These are phyloP conservation scores for Noctua pronuba DNA, from an alignment of 2,888 invertebrate genomes.

Conservation along the genomic window DNA sequence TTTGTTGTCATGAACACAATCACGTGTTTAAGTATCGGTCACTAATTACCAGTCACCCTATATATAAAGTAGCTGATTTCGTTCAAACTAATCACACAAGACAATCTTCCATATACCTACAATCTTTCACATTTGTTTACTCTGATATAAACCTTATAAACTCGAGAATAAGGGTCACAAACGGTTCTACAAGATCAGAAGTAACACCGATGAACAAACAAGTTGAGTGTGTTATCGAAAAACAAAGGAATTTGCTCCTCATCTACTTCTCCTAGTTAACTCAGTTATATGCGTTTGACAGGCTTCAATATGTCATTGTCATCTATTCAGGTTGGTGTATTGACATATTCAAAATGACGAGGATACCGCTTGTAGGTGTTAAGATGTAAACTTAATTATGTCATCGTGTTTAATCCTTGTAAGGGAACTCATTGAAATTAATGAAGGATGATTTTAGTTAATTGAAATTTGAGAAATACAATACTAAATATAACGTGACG, in stretches of 20 bases:
- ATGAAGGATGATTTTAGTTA: constrained; percentile 22
- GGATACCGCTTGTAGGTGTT: constrained; percentile 12
- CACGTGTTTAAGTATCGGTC: too few species aligned
- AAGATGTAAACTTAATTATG: constrained; percentile 18
- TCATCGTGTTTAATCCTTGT: constrained; percentile 19
- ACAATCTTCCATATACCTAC: too few species aligned
- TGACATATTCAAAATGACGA: constrained; percentile 22
- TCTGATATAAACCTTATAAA: neutral
- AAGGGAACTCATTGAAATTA: constrained; percentile 17
- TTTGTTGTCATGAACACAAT: too few species aligned
- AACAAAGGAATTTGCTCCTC: too few species aligned
- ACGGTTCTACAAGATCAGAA: neutral
- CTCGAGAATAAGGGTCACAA: neutral
- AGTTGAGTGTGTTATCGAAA: neutral
- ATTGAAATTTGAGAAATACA: constrained; percentile 19
- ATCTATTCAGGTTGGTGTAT: constrained; percentile 3
- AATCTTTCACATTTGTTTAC: too few species aligned
- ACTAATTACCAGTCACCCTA: too few species aligned
- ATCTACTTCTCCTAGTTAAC: neutral
- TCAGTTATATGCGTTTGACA: constrained; percentile 22
- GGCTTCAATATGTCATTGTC: constrained; percentile 12
- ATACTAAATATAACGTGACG: neutral
- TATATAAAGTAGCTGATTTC: too few species aligned
- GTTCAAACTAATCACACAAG: too few species aligned
- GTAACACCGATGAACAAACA: neutral